phyloP scores from a whole-genome alignment of 37 sponge, comb jelly and placozoan species.

The Halichondria panicea region DNA sequence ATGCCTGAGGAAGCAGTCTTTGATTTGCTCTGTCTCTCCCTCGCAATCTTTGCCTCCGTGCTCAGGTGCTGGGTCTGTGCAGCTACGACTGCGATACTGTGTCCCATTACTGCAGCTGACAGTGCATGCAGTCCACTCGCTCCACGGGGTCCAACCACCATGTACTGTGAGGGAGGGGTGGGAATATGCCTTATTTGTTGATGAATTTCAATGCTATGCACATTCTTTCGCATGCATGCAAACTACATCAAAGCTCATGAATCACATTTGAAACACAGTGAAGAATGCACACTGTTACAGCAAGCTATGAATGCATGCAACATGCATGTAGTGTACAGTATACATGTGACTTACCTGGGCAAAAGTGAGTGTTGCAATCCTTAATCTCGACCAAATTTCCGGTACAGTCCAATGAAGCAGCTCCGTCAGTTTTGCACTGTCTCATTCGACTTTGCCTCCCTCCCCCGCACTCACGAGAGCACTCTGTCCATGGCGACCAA shows the following conservation, averaged over 20 bases:
- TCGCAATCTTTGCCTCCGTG: constrained; percentile 60
- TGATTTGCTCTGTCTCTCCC: constrained; percentile 22
- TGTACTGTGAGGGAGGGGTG: constrained; percentile 51
- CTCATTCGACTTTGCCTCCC: constrained; percentile 63
- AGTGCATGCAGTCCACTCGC: constrained; percentile 61
- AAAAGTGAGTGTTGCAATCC: constrained; percentile 47
- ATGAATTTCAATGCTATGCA: too few relatives aligned
- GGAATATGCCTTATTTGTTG: too few relatives aligned
- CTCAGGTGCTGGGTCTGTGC: constrained; percentile 50
- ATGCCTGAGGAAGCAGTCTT: constrained; percentile 31
- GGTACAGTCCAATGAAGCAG: constrained; percentile 32
- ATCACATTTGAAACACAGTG: too few relatives aligned
- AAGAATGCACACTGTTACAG: too few relatives aligned
- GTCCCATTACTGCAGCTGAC: constrained; percentile 61
- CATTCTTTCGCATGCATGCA: too few relatives aligned
- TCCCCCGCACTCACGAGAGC: constrained; percentile 58
- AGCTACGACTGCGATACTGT: constrained; percentile 20
- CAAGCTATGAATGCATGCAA: too few relatives aligned
- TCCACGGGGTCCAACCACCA: constrained; percentile 66
- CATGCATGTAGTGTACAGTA: too few relatives aligned
- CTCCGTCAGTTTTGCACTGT: constrained; percentile 32
- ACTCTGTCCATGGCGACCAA: constrained; percentile 72
- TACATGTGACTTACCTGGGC: constrained; percentile 52
- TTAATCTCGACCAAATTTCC: constrained; percentile 24
- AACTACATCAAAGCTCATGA: too few relatives aligned